Base-by-base conservation (phyloP, 2,797 vertebrate species). In the Triplophysa bombifrons region DNA sequence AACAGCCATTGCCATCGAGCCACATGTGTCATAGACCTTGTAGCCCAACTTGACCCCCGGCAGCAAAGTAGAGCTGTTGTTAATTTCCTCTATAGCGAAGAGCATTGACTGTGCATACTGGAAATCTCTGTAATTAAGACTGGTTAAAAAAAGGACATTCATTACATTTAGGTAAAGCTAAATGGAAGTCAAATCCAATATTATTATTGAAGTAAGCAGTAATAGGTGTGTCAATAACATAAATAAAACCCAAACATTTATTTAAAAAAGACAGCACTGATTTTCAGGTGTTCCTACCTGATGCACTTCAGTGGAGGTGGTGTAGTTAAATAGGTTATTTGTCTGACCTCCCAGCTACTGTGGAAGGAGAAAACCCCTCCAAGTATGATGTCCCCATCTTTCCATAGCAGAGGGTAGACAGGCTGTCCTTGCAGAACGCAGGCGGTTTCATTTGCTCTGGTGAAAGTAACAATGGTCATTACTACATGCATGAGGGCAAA, bases 351-450 rank as follows among this genome's bases (percentile, higher is more conserved):
- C 91, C 90, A 93, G 82, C 85, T 92, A 72, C 87, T 91, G 83
- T 93, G 92, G 14, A 94, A 92, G 67, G 90, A 87, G 14, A 93
- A 93, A 41, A 92, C 86, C 2, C 89, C 93, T 44, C 93, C 92
- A 50, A 94, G 19, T 44, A 89, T 83, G 44, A 94, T 89, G 71
- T 92, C 89, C 1, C 92, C 93, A 34, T 91, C 81, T 67, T 91
- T 90, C 30, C 53, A 90, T 20, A 94, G 56, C 67, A 90, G 88
- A 0, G 90, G 91, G 0, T 74, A 82, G 1, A 91, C 88, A 61
- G 85, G 75, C 1, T 88, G 85, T 46, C 88, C 91, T 71, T 76
- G 88, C 41, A 8, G 81, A 0, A 50, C 81, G 82, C 92, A 93
- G n/a, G 85, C 3, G 0, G n/a, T 67, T 25, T 87, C 85, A 66